A percentile compares a stretch with the other conserved stretches of the same genome.
phyloP scores from a whole-genome alignment of 2,888 invertebrate species.

The Euzophera pinguis region DNA sequence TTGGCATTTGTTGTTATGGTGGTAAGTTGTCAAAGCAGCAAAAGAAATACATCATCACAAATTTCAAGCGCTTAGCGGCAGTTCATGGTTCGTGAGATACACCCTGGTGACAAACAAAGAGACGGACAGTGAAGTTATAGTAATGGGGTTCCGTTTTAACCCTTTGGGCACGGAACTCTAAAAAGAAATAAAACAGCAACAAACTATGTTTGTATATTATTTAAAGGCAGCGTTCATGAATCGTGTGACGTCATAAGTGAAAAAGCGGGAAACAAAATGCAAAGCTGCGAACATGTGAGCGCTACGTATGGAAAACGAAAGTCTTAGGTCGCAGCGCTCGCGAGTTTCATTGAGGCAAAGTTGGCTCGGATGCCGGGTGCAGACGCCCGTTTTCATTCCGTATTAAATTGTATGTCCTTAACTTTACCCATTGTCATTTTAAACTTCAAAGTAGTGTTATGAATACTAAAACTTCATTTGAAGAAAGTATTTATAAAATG shows the following conservation, averaged over 20 bases:
- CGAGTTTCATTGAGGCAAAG: constrained; percentile 71
- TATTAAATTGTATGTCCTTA: neutral
- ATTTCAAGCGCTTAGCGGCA: too few relatives aligned
- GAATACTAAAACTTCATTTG: too few relatives aligned
- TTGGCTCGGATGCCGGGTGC: constrained; percentile 48
- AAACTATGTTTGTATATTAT: constrained; percentile 25
- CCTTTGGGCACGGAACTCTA: neutral
- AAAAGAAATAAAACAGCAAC: neutral
- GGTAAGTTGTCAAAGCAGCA: too few relatives aligned
- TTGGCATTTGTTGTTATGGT: too few relatives aligned
- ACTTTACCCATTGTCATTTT: too few relatives aligned
- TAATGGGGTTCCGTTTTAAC: too few relatives aligned
- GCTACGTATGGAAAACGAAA: constrained; percentile 78
- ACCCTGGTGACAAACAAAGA: too few relatives aligned
- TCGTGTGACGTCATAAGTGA: constrained; percentile 66
- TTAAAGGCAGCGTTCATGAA: constrained; percentile 41
- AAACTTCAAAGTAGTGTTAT: too few relatives aligned
- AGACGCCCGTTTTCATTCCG: constrained; percentile 1
- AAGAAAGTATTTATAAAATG: too few relatives aligned
- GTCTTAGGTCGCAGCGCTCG: constrained; percentile 50
- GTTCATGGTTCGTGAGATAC: too few relatives aligned
- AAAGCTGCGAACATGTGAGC: constrained; percentile 70
- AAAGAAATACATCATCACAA: too few relatives aligned
- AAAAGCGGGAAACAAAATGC: constrained; percentile 75
- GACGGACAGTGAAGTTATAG: too few relatives aligned